Evolutionary conservation across 2,888 invertebrate species (phyloP).

Genomic region (Celastrina argiolus): DNA sequence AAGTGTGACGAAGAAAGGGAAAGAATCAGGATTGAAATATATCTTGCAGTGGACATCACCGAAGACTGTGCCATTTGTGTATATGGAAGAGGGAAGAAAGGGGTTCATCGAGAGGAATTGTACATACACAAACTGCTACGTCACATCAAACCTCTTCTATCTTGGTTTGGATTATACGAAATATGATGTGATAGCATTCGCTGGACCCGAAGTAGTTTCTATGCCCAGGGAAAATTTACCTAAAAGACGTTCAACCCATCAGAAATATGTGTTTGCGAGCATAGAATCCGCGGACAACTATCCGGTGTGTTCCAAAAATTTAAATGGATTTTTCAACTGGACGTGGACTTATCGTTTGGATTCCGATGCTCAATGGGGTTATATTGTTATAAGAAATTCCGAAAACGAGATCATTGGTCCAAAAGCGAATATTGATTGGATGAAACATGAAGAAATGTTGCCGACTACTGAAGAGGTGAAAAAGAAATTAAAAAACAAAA

Average conservation of each 20-base stretch:
- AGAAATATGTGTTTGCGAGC: constrained; percentile 55
- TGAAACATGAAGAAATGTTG: constrained; percentile 43
- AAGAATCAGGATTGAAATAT: constrained; percentile 39
- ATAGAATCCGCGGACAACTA: constrained; percentile 56
- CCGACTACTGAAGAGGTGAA: constrained; percentile 42
- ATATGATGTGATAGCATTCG: constrained; percentile 54
- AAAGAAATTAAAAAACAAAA: constrained; percentile 41
- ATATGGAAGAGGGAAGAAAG: constrained; percentile 41
- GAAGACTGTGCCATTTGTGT: constrained; percentile 44
- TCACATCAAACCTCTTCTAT: constrained; percentile 43
- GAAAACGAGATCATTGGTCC: constrained; percentile 49
- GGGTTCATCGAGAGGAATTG: constrained; percentile 47
- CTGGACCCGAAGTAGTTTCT: constrained; percentile 45
- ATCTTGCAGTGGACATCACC: constrained; percentile 50
- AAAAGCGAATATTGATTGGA: constrained; percentile 50
- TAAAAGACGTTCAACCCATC: constrained; percentile 42
- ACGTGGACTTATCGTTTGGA: constrained; percentile 60
- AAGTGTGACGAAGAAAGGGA: neutral
- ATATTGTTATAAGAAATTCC: constrained; percentile 49
- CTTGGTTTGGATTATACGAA: constrained; percentile 41
- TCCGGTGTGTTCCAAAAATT: constrained; percentile 44
- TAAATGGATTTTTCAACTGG: constrained; percentile 59
- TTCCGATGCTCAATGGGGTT: constrained; percentile 57
- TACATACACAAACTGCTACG: constrained; percentile 51
- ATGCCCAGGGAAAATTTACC: constrained; percentile 37